Evolutionary conservation across 2,888 invertebrate genomes (phyloP), one percentile per base, ranked within the genome.

Genomic region (Lepidocyrtinus sp.): DNA sequence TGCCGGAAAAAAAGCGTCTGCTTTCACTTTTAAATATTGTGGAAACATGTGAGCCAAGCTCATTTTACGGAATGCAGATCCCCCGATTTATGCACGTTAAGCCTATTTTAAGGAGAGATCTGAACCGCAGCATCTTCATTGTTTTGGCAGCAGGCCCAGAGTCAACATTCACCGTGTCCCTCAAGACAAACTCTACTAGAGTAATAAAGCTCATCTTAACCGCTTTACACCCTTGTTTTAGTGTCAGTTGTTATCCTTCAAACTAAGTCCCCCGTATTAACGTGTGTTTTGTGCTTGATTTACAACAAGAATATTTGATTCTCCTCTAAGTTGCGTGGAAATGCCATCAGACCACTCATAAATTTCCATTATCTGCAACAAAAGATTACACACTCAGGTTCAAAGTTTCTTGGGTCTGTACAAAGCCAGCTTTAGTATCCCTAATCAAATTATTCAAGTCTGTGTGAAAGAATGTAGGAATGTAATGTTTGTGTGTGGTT

Each of bases 41-140:
- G 45, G 36, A 45, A 27, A 17, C 15, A 5, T 1, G 19, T 21
- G 26, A 9, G 15, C 45, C 25, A 63, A 62, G 59, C 24, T 15
- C 12, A 22, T 65, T 15, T 65, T 22, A 19, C 17, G 27, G 62
- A 15, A 45, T 1, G 36, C 19, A 25, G n/a, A 55, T 55, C 55
- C n/a, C 17, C 55, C 55, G 55, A 55, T 55, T 55, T 55, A 55
- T 55, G 55, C 9, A 7, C n/a, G 55, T 55, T 55, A n/a, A 55
- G 55, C 55, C 46, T 65, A 71, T 71, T 81, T 81, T 75, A 75
- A n/a, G 36, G 75, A 50, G 1, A 59, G 59, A 71, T 64, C 24
- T 69, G 65, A 64, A 21, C 80, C 21, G 45, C 75, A 62, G 62
- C 59, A 15, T 61, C 27, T 45, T 75, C 70, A 81, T 75, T 81